Evolutionary conservation across 2,797 vertebrate species (phyloP).

Genomic region (Mus spretus): DNA sequence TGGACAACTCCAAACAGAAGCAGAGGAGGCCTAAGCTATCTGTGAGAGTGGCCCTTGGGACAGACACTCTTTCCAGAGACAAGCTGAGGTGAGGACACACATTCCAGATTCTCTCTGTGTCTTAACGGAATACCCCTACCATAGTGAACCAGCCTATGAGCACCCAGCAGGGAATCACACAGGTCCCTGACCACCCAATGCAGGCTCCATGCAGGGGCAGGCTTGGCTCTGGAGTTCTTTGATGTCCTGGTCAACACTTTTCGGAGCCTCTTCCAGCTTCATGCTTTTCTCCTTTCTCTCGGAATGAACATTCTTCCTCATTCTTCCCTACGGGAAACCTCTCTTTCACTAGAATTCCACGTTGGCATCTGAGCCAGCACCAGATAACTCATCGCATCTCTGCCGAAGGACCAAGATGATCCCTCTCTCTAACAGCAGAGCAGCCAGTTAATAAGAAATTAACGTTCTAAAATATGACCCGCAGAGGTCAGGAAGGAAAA

Average conservation of each 20-base stretch:
- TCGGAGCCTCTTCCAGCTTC: background rate
- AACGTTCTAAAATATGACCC: constrained; percentile 80
- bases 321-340: background rate
- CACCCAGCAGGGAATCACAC: fast-evolving
- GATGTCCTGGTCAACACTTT: background rate
- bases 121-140: background rate
- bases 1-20: background rate
- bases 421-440: constrained; percentile 65
- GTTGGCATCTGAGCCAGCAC: background rate
- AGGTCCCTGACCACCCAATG: too few relatives aligned
- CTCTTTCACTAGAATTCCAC: background rate
- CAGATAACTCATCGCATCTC: constrained; percentile 16
- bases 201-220: background rate
- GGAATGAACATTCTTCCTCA: background rate
- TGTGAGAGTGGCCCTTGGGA: fast-evolving
- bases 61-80: background rate
- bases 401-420: constrained; percentile 62
- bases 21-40: background rate
- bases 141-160: too few relatives aligned
- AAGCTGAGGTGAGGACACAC: fast-evolving
- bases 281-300: background rate
- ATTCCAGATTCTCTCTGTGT: background rate
- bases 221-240: background rate
- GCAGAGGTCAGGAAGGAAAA: constrained; percentile 81
- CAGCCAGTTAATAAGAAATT: constrained; percentile 77